Evolutionary conservation across 2,888 invertebrate species (phyloP).

Genomic region (Pseudoips prasinana): DNA sequence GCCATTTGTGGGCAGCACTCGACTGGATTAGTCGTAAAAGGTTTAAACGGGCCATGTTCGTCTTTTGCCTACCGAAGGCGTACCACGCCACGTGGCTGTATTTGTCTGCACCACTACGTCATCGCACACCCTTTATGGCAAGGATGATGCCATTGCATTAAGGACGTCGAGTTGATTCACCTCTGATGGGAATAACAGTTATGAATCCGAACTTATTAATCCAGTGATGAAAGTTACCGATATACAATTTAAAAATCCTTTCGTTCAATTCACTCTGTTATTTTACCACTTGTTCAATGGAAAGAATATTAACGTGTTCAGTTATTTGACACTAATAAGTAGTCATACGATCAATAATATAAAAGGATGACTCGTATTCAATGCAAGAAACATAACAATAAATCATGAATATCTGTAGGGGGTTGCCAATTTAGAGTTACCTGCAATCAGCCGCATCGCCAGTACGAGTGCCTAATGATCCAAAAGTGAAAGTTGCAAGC

Average conservation of each 20-base stretch:
- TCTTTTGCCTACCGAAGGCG: slow-evolving; percentile 64
- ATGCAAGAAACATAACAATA: slow-evolving; percentile 19
- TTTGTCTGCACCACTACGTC: slow-evolving; percentile 67
- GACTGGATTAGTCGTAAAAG: slow-evolving; percentile 81
- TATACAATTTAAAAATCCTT: not conserved
- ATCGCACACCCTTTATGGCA: slow-evolving; percentile 62
- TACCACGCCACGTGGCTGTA: slow-evolving; percentile 62
- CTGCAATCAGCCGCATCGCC: slow-evolving; percentile 36
- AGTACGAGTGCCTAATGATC: slow-evolving; percentile 70
- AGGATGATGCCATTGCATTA: slow-evolving; percentile 60
- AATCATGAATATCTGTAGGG: slow-evolving; percentile 37
- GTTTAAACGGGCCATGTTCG: slow-evolving; percentile 73
- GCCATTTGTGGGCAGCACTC: slow-evolving; percentile 72
- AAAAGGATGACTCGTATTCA: slow-evolving; percentile 27
- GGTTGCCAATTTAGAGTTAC: slow-evolving; percentile 38
- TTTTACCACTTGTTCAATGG: no score
- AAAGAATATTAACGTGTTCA: slow-evolving; percentile 20
- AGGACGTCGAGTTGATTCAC: slow-evolving; percentile 59
- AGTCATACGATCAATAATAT: slow-evolving; percentile 28
- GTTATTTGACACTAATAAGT: slow-evolving; percentile 30
- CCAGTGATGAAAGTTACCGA: slow-evolving; percentile 13
- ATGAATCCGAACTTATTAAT: slow-evolving; percentile 15
- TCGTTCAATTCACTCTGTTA: no score
- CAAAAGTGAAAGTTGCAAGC: slow-evolving; percentile 68
- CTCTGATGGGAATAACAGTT: slow-evolving; percentile 41